Percentiles rank a stretch among this genome's conserved stretches.
phyloP scores from a whole-genome alignment of 2,888 invertebrate genomes.

The Antheraea yamamai region DNA sequence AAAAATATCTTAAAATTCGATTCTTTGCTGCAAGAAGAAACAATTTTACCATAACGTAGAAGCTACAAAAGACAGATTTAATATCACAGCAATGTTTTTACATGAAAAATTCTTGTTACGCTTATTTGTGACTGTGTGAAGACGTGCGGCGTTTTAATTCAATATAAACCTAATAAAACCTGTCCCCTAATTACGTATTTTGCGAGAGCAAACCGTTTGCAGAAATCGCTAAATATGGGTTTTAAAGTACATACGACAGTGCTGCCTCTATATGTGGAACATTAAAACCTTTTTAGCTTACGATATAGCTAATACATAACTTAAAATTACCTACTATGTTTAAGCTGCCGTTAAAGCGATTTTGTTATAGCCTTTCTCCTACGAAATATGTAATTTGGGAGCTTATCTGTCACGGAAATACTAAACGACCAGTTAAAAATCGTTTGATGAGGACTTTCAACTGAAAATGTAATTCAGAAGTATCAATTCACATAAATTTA shows the following conservation, averaged over 20 bases:
- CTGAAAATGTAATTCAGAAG: conserved; percentile 50
- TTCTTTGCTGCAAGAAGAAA: neutral
- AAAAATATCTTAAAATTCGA: neutral
- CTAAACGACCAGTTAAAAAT: conserved; percentile 30
- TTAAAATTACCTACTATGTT: no score
- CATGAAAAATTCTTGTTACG: neutral
- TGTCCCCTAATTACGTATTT: no score
- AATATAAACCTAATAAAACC: neutral
- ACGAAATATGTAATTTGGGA: neutral
- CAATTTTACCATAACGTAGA: neutral
- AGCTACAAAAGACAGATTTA: neutral
- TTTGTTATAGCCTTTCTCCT: no score
- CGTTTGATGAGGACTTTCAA: conserved; percentile 33
- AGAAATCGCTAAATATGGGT: no score
- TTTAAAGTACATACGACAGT: no score
- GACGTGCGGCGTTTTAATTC: neutral
- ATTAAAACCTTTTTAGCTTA: no score
- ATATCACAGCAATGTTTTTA: neutral
- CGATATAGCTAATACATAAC: no score
- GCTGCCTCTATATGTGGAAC: no score
- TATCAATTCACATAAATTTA: conserved; percentile 68
- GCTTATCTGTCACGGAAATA: conserved; percentile 4
- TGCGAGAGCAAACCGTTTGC: no score
- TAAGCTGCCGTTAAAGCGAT: no score
- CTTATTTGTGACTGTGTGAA: neutral